phyloP scores from a whole-genome alignment of 2,113 vertebrate genomes.

The Oreochromis spilurus region DNA sequence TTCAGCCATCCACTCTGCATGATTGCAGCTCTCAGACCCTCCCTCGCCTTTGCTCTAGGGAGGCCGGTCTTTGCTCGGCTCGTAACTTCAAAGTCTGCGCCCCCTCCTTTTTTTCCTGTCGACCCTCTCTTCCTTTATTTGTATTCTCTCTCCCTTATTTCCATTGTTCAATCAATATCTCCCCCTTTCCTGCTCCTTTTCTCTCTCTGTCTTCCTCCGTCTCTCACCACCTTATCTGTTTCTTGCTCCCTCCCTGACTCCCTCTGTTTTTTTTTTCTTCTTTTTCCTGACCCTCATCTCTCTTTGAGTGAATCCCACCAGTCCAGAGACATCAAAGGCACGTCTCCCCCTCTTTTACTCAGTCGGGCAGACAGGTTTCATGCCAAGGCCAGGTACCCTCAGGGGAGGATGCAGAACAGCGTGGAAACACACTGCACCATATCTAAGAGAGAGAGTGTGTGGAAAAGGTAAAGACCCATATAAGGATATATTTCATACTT shows the following conservation, averaged over 20 bases:
- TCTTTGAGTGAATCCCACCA: conserved; percentile 8
- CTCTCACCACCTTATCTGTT: conserved; percentile 12
- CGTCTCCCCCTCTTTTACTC: conserved; percentile 4
- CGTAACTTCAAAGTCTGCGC: conserved; percentile 44
- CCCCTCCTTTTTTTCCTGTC: conserved; percentile 10
- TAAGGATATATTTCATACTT: conserved; percentile 28
- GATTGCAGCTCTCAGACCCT: neutral
- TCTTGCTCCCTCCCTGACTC: neutral
- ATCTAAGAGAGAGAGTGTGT: neutral
- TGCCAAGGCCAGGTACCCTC: conserved; percentile 54
- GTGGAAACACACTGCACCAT: conserved; percentile 18
- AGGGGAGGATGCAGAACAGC: conserved; percentile 8
- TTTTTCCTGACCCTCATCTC: neutral
- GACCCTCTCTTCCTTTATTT: conserved; percentile 37
- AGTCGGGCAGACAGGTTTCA: conserved; percentile 1
- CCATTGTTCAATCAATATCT: conserved; percentile 46
- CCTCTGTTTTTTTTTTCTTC: neutral
- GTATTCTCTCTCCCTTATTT: conserved; percentile 25
- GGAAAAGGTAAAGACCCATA: neutral
- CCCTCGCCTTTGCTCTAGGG: conserved; percentile 9
- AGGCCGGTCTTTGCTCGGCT: conserved; percentile 19
- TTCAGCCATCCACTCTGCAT: conserved; percentile 5
- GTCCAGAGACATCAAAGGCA: conserved; percentile 44
- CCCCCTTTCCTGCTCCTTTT: neutral
- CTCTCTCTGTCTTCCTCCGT: neutral